phyloP scores from a whole-genome alignment of 2,797 vertebrate genomes.

The Microcaecilia unicolor region DNA sequence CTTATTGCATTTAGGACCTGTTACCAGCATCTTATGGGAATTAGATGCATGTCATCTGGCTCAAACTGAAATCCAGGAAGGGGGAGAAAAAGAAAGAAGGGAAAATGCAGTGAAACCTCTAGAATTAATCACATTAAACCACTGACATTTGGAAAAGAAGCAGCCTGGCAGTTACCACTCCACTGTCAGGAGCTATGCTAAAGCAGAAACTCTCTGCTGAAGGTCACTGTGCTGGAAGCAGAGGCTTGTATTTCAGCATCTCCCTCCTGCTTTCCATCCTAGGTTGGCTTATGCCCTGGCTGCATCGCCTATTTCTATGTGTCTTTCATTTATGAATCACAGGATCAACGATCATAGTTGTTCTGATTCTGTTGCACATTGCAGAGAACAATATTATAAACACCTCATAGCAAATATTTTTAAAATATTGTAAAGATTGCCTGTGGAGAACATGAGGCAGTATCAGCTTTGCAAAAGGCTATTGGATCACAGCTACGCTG shows the following conservation, averaged over 20 bases:
- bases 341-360: no score
- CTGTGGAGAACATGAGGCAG: no score
- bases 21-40: slow-evolving; percentile 24
- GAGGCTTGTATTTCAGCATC: slow-evolving; percentile 2
- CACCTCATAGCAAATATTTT: no score
- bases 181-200: slow-evolving; percentile 15
- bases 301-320: no score
- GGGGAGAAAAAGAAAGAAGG: neutral
- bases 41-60: slow-evolving; percentile 3
- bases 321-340: no score
- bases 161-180: slow-evolving; percentile 29
- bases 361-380: no score
- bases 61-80: no score
- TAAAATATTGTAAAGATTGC: no score
- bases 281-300: no score
- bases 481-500: no score
- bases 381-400: no score
- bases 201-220: slow-evolving; percentile 31
- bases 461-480: no score
- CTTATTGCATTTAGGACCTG: slow-evolving; percentile 21
- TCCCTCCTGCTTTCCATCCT: neutral
- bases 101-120: slow-evolving; percentile 33
- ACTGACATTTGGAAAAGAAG: slow-evolving; percentile 53
- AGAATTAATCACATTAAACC: slow-evolving; percentile 44
- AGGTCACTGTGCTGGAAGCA: slow-evolving; percentile 42